Evolutionary conservation across 2,888 invertebrate genomes (phyloP).

Genomic region (Conops quadrifasciatus): DNA sequence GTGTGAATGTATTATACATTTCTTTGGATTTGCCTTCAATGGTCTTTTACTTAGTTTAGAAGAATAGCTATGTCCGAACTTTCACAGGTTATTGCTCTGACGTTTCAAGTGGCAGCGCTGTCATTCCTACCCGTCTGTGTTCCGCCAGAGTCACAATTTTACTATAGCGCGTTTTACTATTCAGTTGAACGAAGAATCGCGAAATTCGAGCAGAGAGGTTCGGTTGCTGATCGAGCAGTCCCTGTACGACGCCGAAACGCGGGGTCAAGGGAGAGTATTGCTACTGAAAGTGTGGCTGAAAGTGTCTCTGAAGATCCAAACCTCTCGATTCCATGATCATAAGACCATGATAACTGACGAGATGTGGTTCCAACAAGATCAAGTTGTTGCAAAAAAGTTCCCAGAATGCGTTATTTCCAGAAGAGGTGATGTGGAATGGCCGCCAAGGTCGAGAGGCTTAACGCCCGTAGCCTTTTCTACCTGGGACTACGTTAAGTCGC

Average conservation of each 20-base stretch:
- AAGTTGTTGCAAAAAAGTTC: not conserved
- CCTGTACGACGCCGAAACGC: not conserved
- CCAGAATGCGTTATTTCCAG: not conserved
- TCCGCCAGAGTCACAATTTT: not conserved
- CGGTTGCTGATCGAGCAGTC: not conserved
- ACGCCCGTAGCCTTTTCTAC: not conserved
- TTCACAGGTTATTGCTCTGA: no score
- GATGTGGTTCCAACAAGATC: not conserved
- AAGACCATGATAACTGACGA: not conserved
- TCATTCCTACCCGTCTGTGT: no score
- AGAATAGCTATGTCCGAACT: no score
- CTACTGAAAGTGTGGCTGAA: not conserved
- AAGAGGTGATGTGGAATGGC: no score
- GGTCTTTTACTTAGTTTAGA: no score
- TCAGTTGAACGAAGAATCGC: not conserved
- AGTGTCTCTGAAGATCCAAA: not conserved
- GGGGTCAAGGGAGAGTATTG: not conserved
- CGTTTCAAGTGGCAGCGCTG: no score
- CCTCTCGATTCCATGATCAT: not conserved
- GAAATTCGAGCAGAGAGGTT: not conserved
- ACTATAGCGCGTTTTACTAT: no score
- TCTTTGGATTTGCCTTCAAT: no score
- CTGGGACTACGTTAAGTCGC: not conserved
- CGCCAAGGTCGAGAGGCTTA: no score
- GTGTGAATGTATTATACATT: slow-evolving; percentile 9